These are phyloP conservation scores for Eupelmus urozonus DNA, from an alignment of 2,888 invertebrate genomes.

Conservation along the genomic window DNA sequence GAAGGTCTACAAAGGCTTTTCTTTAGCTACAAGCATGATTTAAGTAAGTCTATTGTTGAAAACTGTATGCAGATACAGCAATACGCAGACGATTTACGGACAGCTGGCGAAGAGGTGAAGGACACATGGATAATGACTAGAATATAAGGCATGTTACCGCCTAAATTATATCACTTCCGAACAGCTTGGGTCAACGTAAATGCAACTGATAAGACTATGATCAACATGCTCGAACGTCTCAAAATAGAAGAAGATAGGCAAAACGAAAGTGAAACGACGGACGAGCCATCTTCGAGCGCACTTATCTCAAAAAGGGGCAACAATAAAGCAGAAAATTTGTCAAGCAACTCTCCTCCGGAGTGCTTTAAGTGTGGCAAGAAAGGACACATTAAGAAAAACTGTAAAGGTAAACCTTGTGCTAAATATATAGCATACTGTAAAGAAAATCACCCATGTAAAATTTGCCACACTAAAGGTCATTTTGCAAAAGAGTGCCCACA, in stretches of 20 bases:
- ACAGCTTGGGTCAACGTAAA: slow-evolving; percentile 62
- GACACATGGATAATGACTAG: slow-evolving; percentile 62
- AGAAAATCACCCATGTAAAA: too few species aligned
- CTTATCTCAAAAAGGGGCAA: slow-evolving; percentile 52
- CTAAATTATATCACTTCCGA: slow-evolving; percentile 63
- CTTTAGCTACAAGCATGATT: too few species aligned
- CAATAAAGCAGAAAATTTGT: slow-evolving; percentile 60
- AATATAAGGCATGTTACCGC: slow-evolving; percentile 62
- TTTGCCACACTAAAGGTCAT: too few species aligned
- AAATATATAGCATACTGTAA: too few species aligned
- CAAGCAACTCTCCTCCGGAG: too few species aligned
- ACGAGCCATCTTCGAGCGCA: slow-evolving; percentile 45
- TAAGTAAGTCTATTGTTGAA: too few species aligned
- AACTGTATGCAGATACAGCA: too few species aligned
- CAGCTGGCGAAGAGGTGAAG: slow-evolving; percentile 62
- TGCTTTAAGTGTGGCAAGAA: too few species aligned
- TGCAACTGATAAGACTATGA: slow-evolving; percentile 47
- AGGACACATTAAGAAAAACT: too few species aligned
- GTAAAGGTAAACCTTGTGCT: too few species aligned
- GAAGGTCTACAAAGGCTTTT: too few species aligned
- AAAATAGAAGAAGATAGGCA: slow-evolving; percentile 55
- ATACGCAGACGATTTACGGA: slow-evolving; percentile 60
- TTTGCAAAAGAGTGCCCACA: slow-evolving; percentile 63
- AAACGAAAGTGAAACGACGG: slow-evolving; percentile 47
- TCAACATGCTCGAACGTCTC: slow-evolving; percentile 46